A percentile compares a stretch with the other conserved stretches of the same genome.
Conservation (phyloP, 2,888 invertebrate genomes). For the Limnephilus auricula region DNA sequence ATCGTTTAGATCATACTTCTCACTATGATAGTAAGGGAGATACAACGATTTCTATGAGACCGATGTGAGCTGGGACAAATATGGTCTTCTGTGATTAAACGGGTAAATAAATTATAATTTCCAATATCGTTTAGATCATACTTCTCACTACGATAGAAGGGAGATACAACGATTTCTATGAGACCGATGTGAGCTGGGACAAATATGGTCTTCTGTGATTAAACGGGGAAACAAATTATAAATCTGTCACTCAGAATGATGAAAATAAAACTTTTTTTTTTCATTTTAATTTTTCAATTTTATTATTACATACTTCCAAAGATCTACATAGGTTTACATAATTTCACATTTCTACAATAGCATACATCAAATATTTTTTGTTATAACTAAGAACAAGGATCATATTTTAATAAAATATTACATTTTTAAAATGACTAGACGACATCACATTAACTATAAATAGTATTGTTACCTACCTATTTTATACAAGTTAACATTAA, state of each 20-base stretch:
- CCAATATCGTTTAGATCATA: too few relatives aligned
- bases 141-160: too few relatives aligned
- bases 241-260: background rate
- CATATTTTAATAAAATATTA: background rate
- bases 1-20: too few relatives aligned
- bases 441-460: constrained; percentile 17
- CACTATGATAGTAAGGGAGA: too few relatives aligned
- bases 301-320: background rate
- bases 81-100: too few relatives aligned
- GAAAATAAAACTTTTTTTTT: background rate
- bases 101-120: too few relatives aligned
- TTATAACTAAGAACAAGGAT: background rate
- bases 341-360: constrained; percentile 9
- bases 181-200: too few relatives aligned
- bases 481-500: constrained; percentile 11
- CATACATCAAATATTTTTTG: background rate
- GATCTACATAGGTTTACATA: constrained; percentile 1
- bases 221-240: background rate
- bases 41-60: too few relatives aligned
- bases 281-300: background rate
- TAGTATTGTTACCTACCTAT: background rate
- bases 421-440: background rate
- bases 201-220: too few relatives aligned
- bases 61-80: too few relatives aligned
- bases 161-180: too few relatives aligned